Evolutionary conservation across 2,888 invertebrate species (phyloP).

Genomic region (Caenorhabditis becei): DNA sequence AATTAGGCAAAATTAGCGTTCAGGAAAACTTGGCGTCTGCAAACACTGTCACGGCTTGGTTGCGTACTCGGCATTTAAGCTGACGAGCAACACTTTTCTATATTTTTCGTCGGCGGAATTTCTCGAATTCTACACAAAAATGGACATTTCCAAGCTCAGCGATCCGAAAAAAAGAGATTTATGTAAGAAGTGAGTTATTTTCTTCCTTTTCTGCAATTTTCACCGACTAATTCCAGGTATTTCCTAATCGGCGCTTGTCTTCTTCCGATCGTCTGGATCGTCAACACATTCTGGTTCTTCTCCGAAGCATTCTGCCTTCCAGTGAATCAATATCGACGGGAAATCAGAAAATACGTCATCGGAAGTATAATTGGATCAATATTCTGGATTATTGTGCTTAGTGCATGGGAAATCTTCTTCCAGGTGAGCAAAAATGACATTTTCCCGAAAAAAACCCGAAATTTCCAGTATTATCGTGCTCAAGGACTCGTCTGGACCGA

Average conservation of each 20-base stretch:
- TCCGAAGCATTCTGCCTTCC: constrained; percentile 66
- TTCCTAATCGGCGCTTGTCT: constrained; percentile 65
- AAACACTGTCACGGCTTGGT: constrained; percentile 18
- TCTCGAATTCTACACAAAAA: constrained; percentile 8
- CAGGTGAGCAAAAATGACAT: constrained; percentile 50
- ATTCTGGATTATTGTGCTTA: constrained; percentile 61
- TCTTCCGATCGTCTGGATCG: constrained; percentile 68
- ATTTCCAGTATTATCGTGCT: constrained; percentile 66
- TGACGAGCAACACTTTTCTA: constrained; percentile 10
- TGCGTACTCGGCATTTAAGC: constrained; percentile 31
- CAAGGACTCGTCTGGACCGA: constrained; percentile 70
- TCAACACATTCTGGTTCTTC: constrained; percentile 69
- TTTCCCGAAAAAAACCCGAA: background rate
- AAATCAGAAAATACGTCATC: constrained; percentile 64
- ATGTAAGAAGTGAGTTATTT: constrained; percentile 65
- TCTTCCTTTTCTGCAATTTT: background rate
- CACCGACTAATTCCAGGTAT: constrained; percentile 53
- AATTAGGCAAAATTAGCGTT: constrained; percentile 38
- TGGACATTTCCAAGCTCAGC: constrained; percentile 66
- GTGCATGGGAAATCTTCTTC: constrained; percentile 66
- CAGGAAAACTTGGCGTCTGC: constrained; percentile 15
- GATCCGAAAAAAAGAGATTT: constrained; percentile 60
- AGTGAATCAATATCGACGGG: constrained; percentile 43
- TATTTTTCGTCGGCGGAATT: background rate
- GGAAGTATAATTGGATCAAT: constrained; percentile 61